Base-by-base conservation (phyloP, 2,113 vertebrate genomes). In the Trichechus manatus region DNA sequence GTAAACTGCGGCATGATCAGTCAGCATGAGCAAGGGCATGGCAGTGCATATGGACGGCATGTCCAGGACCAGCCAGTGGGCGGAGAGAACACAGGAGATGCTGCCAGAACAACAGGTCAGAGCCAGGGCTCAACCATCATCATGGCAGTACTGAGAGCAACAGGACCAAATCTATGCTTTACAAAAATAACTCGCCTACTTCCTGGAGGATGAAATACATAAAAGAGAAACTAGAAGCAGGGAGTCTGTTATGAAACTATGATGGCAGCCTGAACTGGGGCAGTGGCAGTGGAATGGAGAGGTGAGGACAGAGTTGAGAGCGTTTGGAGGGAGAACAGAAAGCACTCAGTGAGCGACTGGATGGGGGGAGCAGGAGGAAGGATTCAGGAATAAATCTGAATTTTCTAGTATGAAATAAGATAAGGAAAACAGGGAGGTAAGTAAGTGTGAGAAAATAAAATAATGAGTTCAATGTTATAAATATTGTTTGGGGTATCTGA, bases 401-500 rank as follows among this genome's bases (percentile, higher is more conserved):
- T 44, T 78, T 78, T 89, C 75, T 27, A 56, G 23, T 61, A 50
- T 25, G 23, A 93, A 97, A 33, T 47, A 80, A 93, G 68, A 87
- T 5, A 78, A 61, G 22, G 61, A 83, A 94, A 83, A 56, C 95
- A 96, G 95, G 93, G 96, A 98, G 87, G 80, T 63, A 84, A 74
- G 89, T 75, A 84, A 31, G 44, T 87, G 72, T 89, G 87, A 64
- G 27, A 44, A 56, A 36, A 81, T 87, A n/a, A 90, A 97, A 97
- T 94, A 97, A 78, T 50, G 87, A 95, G 44, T 63, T 68, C 23
- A 15, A 59, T 42, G 77, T 47, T 97, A 94, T 94, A 97, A 95
- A 94, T 95, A 93, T n/a, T 63, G 50, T 87, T 79, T 77, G 53
- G 33, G 50, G 25, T 87, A 72, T 94, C 70, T 90, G 29, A 50